Conservation (phyloP, 2,888 invertebrate species). For the Tachina lurida region DNA sequence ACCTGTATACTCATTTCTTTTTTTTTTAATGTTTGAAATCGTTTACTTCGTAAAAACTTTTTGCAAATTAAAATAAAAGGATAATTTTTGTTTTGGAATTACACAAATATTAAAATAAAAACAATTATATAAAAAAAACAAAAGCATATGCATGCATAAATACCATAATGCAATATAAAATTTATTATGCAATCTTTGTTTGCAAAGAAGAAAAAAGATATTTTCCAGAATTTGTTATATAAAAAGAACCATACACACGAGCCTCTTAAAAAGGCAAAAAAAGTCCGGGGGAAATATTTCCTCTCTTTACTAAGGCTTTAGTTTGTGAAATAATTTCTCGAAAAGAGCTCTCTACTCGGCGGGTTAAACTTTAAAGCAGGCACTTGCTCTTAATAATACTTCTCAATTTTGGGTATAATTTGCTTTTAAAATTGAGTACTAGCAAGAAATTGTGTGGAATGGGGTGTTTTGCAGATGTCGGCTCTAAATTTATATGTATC, state of each 20-base stretch:
- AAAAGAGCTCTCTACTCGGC: background rate
- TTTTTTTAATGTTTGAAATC: conserved; percentile 32
- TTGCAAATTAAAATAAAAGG: conserved; percentile 19
- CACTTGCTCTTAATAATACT: too few relatives aligned
- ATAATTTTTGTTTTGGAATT: background rate
- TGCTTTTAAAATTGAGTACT: too few relatives aligned
- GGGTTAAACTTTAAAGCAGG: too few relatives aligned
- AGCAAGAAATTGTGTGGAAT: too few relatives aligned
- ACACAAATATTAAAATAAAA: conserved; percentile 19
- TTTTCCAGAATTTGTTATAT: background rate
- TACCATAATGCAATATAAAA: background rate
- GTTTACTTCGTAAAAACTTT: conserved; percentile 33
- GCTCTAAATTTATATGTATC: too few relatives aligned
- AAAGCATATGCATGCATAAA: background rate
- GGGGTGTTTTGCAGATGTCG: too few relatives aligned
- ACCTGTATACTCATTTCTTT: conserved; percentile 67
- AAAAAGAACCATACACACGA: background rate
- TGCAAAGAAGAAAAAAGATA: conserved; percentile 4
- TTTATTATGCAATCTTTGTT: conserved; percentile 50
- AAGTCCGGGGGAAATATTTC: background rate
- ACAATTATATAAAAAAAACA: conserved; percentile 18
- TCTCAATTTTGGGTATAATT: too few relatives aligned
- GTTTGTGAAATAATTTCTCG: background rate
- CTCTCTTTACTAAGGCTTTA: background rate
- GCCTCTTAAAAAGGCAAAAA: background rate